Percentiles rank a stretch among this genome's conserved stretches.
These are phyloP conservation scores for Willowsia nigromaculata DNA, from an alignment of 2,888 invertebrate genomes.

Conservation along the genomic window DNA sequence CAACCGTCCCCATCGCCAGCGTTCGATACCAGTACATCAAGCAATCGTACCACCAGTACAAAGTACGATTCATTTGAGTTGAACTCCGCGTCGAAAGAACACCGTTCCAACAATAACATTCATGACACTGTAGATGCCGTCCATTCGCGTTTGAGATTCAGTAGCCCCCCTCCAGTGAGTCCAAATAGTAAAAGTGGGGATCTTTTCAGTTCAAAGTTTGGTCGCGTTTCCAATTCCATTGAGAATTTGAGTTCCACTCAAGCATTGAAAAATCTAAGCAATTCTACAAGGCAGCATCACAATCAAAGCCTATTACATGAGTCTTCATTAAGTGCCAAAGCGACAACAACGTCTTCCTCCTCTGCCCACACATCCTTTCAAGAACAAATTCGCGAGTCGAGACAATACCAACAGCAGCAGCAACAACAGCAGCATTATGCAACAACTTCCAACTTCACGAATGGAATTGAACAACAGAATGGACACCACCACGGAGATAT, in stretches of 20 bases:
- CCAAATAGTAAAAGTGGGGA: constrained; percentile 54
- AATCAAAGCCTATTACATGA: constrained; percentile 68
- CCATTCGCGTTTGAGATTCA: constrained; percentile 76
- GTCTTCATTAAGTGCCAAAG: constrained; percentile 76
- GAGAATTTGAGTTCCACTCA: constrained; percentile 75
- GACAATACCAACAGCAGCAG: constrained; percentile 42
- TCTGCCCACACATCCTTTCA: constrained; percentile 62
- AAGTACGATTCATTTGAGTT: constrained; percentile 68
- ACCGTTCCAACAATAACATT: constrained; percentile 11
- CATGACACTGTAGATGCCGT: constrained; percentile 77
- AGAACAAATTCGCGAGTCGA: constrained; percentile 57
- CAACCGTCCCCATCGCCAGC: constrained; percentile 49
- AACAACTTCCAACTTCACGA: constrained; percentile 26
- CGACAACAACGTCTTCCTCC: constrained; percentile 50
- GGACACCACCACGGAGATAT: constrained; percentile 81
- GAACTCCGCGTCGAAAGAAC: constrained; percentile 42
- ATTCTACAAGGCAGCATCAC: constrained; percentile 70
- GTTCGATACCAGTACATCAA: constrained; percentile 70
- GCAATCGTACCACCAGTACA: constrained; percentile 63
- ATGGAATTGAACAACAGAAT: constrained; percentile 56
- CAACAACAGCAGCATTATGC: constrained; percentile 50
- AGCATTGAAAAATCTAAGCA: constrained; percentile 70
- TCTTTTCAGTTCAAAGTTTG: constrained; percentile 63
- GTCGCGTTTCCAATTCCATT: constrained; percentile 61
- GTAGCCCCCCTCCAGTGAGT: constrained; percentile 49